These are phyloP conservation scores for Artibeus lituratus DNA, from an alignment of 2,797 vertebrate species.

Conservation along the genomic window DNA sequence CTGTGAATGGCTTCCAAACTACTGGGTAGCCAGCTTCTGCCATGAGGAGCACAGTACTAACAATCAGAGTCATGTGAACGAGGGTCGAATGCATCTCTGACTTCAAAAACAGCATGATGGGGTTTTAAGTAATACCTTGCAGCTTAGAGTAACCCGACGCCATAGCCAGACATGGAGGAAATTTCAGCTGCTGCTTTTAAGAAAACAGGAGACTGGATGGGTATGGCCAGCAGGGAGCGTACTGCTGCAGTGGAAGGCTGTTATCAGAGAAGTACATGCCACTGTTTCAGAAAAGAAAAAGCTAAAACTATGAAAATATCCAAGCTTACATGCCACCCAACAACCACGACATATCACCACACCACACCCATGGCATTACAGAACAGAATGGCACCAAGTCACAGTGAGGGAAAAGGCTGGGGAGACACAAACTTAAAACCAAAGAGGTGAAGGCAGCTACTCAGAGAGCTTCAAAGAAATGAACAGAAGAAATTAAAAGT, in stretches of 20 bases:
- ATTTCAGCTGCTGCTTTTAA: not conserved
- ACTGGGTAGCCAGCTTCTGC: not conserved
- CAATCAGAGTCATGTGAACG: not conserved
- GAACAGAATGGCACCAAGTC: conserved; percentile 63
- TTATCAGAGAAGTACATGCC: conserved; percentile 75
- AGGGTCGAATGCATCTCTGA: conserved; percentile 23
- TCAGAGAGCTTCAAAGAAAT: conserved; percentile 75
- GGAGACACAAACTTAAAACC: conserved; percentile 73
- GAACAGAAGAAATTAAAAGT: conserved; percentile 71
- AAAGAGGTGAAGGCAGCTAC: conserved; percentile 74
- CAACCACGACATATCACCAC: conserved; percentile 65
- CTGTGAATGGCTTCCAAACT: not conserved
- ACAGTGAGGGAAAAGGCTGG: conserved; percentile 71
- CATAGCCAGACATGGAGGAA: not conserved
- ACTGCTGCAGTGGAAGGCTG: conserved; percentile 68
- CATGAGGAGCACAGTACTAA: not conserved
- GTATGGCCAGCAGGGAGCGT: conserved; percentile 6
- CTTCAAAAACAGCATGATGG: not conserved
- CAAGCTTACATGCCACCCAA: conserved; percentile 67
- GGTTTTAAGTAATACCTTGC: not conserved
- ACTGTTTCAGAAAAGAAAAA: conserved; percentile 75
- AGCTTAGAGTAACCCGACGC: not conserved
- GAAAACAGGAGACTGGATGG: not conserved
- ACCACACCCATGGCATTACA: conserved; percentile 57
- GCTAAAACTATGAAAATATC: conserved; percentile 70